These are phyloP conservation scores for Microplitis demolitor DNA, from an alignment of 1,140 invertebrate genomes.

Conservation along the genomic window DNA sequence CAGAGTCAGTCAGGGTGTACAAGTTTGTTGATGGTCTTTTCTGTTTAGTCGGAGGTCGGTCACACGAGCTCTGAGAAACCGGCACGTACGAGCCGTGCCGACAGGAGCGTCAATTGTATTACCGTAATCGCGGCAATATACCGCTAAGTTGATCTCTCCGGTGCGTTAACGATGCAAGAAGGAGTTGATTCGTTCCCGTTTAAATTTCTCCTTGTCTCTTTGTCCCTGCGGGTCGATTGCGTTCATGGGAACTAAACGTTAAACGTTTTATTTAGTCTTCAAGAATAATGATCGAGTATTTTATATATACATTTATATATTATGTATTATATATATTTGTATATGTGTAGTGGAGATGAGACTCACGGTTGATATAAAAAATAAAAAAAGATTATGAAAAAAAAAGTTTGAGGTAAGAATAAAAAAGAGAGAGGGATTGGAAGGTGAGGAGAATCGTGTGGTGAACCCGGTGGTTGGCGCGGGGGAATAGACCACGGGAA, in stretches of 20 bases:
- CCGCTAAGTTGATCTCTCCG: slow-evolving; percentile 49
- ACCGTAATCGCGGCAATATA: slow-evolving; percentile 53
- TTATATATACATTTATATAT: background rate
- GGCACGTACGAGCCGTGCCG: slow-evolving; percentile 12
- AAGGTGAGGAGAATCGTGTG: slow-evolving; percentile 14
- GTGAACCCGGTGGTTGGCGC: background rate
- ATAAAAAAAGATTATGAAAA: background rate
- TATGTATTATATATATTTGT: background rate
- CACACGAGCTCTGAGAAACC: background rate
- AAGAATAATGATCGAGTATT: background rate
- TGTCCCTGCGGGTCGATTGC: background rate
- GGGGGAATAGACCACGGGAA: background rate
- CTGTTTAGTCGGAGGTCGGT: slow-evolving; percentile 2
- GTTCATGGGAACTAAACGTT: slow-evolving; percentile 3
- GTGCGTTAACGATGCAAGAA: slow-evolving; percentile 16
- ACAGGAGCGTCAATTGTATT: slow-evolving; percentile 46
- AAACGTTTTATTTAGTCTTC: background rate
- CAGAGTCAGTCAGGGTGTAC: background rate
- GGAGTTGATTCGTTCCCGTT: slow-evolving; percentile 50
- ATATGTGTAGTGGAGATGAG: too few species aligned
- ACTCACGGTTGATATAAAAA: background rate
- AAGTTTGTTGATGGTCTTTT: background rate
- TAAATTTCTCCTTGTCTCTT: slow-evolving; percentile 42
- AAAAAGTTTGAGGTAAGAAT: background rate
- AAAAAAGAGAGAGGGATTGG: background rate